Conservation (phyloP, 2,888 invertebrate genomes). For the Eupithecia pulchellata region DNA sequence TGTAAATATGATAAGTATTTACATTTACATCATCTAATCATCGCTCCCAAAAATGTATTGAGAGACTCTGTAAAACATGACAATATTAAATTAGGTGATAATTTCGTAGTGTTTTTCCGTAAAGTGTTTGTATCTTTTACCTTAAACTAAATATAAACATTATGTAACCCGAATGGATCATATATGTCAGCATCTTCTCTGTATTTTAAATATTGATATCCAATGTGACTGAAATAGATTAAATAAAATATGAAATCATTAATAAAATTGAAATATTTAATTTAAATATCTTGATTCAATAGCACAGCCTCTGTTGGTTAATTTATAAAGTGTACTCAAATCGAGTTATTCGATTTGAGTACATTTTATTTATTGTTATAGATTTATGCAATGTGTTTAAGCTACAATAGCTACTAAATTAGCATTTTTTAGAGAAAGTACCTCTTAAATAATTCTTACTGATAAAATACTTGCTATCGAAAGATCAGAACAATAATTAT, state of each 20-base stretch:
- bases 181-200: background rate
- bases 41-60: background rate
- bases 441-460: no score
- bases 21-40: no score
- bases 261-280: background rate
- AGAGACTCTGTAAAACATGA: background rate
- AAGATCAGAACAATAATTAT: no score
- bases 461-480: no score
- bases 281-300: background rate
- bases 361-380: no score
- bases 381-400: no score
- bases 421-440: no score
- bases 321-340: no score
- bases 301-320: background rate
- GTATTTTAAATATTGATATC: slow-evolving; percentile 6
- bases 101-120: background rate
- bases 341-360: no score
- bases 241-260: slow-evolving; percentile 7
- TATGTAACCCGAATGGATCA: background rate
- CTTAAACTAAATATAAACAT: background rate
- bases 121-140: background rate
- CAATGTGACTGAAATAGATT: slow-evolving; percentile 7
- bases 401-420: no score
- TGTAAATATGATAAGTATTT: no score
- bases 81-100: background rate